Evolutionary conservation across 2,797 vertebrate genomes (phyloP).

Genomic region (Sebastolobus altivelis): DNA sequence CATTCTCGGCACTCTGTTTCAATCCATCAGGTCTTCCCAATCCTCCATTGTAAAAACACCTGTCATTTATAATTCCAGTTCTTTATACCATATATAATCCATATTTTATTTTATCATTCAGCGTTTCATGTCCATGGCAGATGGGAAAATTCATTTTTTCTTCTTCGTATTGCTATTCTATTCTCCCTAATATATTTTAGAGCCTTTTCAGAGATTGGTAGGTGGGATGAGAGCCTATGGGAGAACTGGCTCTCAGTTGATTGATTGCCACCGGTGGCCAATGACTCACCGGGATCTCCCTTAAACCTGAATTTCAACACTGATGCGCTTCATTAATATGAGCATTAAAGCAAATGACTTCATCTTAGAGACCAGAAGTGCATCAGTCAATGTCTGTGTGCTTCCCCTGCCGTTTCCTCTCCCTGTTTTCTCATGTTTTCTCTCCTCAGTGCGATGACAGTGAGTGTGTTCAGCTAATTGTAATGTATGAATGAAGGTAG

Average conservation of each 20-base stretch:
- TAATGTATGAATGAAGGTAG: conserved; percentile 1
- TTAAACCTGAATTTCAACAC: conserved; percentile 59
- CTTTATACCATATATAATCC: conserved; percentile 10
- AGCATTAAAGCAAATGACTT: conserved; percentile 70
- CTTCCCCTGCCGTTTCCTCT: conserved; percentile 45
- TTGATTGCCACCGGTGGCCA: conserved; percentile 49
- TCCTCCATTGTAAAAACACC: neutral
- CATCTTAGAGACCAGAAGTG: conserved; percentile 37
- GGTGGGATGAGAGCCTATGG: conserved; percentile 5
- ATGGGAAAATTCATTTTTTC: conserved; percentile 2
- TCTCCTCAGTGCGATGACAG: neutral
- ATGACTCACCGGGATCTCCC: conserved; percentile 50
- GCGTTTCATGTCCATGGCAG: neutral
- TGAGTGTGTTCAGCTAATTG: neutral
- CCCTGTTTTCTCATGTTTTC: conserved; percentile 4
- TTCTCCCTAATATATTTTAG: conserved; percentile 13
- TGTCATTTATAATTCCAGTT: conserved; percentile 9
- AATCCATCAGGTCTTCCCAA: conserved; percentile 12
- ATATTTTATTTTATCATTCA: conserved; percentile 15
- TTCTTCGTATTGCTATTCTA: neutral
- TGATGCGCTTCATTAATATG: conserved; percentile 69
- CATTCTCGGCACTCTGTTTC: conserved; percentile 17
- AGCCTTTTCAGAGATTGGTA: neutral
- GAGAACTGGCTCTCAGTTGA: conserved; percentile 42
- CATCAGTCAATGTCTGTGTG: conserved; percentile 62